Base-by-base conservation (phyloP, 2,797 vertebrate genomes). In the Aeoliscus strigatus region DNA sequence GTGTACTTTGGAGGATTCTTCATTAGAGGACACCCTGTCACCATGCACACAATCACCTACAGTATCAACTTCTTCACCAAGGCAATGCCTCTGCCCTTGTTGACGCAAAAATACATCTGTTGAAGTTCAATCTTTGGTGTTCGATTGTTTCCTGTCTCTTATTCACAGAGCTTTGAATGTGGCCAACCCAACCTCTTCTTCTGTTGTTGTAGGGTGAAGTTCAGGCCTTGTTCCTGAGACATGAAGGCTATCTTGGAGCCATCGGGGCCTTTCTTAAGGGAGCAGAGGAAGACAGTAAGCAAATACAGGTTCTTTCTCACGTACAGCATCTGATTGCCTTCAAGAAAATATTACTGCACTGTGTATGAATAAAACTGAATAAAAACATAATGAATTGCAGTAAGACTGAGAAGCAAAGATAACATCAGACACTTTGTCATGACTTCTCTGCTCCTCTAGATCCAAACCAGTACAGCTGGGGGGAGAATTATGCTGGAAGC, bases 31-130 rank as follows among this genome's bases (percentile, higher is more conserved):
- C 96, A 98, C 68, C 96, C 96, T 0, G 92, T 93, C 52, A 98
- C 96, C 62, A 99, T 99, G 96, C 95, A 94, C 79, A 97, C 96
- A 10, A 97, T 99, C 81, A 96, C 93, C 60, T 97, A 93, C 86
- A 98, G 96, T 73, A 99, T 98, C 74, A 97, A 97, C 85, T 98
- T 94, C 91, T 99, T 97, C 84, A 97, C 96, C 67, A 99, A 98
- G 94, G 96, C 90, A 60, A 74, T 53, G 9, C 14, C 14, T 11
- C 24, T 27, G 14, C n/a, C 2, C 11, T n/a, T 15, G 29, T 9
- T 16, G 18, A 15, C 21, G 0, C 7, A 5, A 13, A 39, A 12
- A 26, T 11, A 27, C 10, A 10, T 27, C 7, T 29, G n/a, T 29
- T 29, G 9, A 6, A 4, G 27, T n/a, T 29, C 4, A 29, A 29